Conservation (phyloP, 2,888 invertebrate species). For the Drosophila mettleri region DNA sequence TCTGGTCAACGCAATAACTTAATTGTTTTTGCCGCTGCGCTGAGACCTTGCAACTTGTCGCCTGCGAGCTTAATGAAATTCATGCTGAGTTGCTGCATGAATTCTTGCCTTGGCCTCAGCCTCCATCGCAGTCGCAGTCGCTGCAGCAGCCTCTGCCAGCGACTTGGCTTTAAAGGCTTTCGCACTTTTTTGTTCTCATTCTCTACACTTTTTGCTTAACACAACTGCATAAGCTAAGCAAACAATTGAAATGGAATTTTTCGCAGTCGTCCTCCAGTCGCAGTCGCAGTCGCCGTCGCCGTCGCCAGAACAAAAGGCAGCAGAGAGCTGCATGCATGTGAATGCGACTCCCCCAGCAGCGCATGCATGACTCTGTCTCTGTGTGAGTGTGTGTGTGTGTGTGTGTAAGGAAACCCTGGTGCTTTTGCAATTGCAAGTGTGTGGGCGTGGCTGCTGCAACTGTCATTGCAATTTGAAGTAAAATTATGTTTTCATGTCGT, state of each 20-base stretch:
- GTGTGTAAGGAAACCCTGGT: constrained; percentile 35
- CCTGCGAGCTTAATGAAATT: constrained; percentile 27
- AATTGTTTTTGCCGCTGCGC: constrained; percentile 39
- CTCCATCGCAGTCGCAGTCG: not conserved
- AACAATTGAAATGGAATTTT: constrained; percentile 82
- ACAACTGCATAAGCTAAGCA: constrained; percentile 82
- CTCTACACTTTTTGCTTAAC: constrained; percentile 56
- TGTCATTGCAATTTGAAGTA: constrained; percentile 77
- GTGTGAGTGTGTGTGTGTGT: constrained; percentile 36
- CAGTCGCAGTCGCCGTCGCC: constrained; percentile 25
- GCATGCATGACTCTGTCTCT: no score
- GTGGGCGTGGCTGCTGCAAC: constrained; percentile 70
- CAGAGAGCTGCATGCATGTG: constrained; percentile 27
- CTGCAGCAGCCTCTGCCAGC: not conserved
- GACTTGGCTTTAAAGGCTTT: constrained; percentile 32
- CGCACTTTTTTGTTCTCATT: constrained; percentile 13
- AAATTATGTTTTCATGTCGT: constrained; percentile 81
- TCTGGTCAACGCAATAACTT: constrained; percentile 27
- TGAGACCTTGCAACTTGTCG: constrained; percentile 35
- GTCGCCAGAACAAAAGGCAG: constrained; percentile 56
- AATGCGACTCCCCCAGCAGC: constrained; percentile 29
- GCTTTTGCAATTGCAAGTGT: constrained; percentile 41
- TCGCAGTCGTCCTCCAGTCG: constrained; percentile 45
- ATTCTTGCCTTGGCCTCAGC: constrained; percentile 36
- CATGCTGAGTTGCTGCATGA: constrained; percentile 6